These are phyloP conservation scores for Phoxinus dragarum DNA, from an alignment of 2,797 vertebrate genomes.

Conservation along the genomic window DNA sequence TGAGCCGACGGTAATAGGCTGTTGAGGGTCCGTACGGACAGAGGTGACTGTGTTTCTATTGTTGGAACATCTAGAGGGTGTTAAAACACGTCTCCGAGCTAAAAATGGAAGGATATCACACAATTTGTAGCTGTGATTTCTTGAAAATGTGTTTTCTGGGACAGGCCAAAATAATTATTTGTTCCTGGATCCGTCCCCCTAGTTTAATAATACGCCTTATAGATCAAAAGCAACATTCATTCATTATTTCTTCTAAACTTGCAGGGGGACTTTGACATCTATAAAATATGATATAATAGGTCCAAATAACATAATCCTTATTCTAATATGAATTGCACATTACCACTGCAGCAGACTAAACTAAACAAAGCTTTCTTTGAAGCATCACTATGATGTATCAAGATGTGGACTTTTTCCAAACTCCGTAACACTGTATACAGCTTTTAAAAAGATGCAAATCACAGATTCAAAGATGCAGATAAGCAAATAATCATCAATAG, in stretches of 20 bases:
- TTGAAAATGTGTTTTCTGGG: conserved; percentile 70
- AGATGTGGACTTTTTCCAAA: neutral
- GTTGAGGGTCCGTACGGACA: conserved; percentile 47
- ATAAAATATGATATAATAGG: neutral
- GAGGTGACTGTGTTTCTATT: conserved; percentile 63
- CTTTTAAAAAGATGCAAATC: neutral
- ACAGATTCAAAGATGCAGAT: neutral
- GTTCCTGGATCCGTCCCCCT: conserved; percentile 46
- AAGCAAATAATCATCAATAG: neutral
- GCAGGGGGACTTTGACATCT: neutral
- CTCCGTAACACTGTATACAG: neutral
- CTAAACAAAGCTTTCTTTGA: neutral
- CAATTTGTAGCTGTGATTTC: conserved; percentile 73
- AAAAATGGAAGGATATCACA: conserved; percentile 77
- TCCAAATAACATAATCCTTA: neutral
- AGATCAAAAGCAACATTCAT: conserved; percentile 22
- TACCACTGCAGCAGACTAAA: neutral
- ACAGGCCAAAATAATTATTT: conserved; percentile 71
- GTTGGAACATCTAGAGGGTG: conserved; percentile 72
- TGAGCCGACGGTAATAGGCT: conserved; percentile 68
- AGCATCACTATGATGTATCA: neutral
- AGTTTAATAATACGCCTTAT: conserved; percentile 45
- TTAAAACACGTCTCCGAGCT: conserved; percentile 73
- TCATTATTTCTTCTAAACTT: conserved; percentile 15
- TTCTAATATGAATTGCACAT: neutral